phyloP scores from a whole-genome alignment of 2,113 vertebrate species.

The Vombatus ursinus region DNA sequence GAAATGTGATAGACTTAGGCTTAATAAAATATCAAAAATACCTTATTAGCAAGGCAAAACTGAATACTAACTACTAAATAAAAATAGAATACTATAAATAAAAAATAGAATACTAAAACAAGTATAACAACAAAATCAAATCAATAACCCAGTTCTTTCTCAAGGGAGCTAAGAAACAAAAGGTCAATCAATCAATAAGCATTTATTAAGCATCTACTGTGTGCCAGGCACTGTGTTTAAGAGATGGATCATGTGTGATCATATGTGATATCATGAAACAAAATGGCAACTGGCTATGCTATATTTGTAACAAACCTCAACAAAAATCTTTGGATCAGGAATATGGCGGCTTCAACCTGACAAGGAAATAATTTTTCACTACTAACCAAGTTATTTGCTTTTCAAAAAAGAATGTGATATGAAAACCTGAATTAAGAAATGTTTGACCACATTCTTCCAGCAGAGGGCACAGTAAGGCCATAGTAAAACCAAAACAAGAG shows the following conservation, averaged over 20 bases:
- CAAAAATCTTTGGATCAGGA: not conserved
- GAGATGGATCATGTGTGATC: not conserved
- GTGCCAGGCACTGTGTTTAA: not conserved
- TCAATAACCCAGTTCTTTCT: not conserved
- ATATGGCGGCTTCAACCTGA: not conserved
- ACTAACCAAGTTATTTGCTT: not conserved
- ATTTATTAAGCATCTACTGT: not conserved
- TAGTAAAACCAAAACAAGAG: not conserved
- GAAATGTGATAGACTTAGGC: not conserved
- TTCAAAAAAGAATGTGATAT: conserved; percentile 16
- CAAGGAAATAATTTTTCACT: not conserved
- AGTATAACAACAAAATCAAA: not conserved
- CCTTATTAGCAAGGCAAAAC: not conserved
- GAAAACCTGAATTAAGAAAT: conserved; percentile 47
- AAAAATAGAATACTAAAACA: not conserved
- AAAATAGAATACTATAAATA: too few species aligned
- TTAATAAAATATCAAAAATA: conserved; percentile 23
- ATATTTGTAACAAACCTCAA: not conserved
- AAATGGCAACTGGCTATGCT: not conserved
- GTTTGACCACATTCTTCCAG: conserved; percentile 62
- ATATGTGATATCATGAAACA: not conserved
- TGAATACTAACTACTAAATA: too few species aligned
- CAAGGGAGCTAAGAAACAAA: not conserved
- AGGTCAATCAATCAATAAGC: not conserved
- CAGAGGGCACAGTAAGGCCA: conserved; percentile 50